Evolutionary conservation across 1,140 invertebrate species (phyloP).

Genomic region (Heliothis subflexa): DNA sequence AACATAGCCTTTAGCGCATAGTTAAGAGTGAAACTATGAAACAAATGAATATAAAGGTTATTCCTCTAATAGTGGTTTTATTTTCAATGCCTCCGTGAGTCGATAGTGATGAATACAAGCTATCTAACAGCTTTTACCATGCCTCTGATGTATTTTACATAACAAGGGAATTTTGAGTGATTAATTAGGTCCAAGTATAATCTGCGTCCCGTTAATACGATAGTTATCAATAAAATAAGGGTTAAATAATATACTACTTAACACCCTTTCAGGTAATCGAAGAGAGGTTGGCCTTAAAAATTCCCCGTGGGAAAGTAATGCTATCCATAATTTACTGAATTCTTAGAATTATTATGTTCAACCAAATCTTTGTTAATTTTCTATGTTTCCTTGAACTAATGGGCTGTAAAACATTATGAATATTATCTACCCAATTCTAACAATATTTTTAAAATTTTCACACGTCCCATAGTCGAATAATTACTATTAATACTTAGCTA

Average conservation of each 20-base stretch:
- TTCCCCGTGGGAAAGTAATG: background rate
- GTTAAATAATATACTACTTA: too few species aligned
- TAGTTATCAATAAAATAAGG: too few species aligned
- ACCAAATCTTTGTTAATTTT: background rate
- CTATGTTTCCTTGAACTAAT: background rate
- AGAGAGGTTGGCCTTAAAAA: background rate
- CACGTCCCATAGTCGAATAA: background rate
- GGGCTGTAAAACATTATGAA: too few species aligned
- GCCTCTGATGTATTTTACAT: background rate
- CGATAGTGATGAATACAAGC: too few species aligned
- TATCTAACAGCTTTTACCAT: too few species aligned
- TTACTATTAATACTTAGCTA: constrained; percentile 9
- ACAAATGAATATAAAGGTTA: constrained; percentile 85
- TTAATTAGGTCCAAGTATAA: too few species aligned
- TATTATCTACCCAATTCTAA: background rate
- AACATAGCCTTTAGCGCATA: constrained; percentile 75
- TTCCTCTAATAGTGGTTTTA: constrained; percentile 78
- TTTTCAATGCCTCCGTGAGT: constrained; percentile 44
- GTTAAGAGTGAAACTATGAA: constrained; percentile 79
- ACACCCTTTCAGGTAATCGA: too few species aligned
- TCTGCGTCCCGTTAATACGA: too few species aligned
- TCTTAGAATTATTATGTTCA: background rate
- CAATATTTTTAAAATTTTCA: background rate
- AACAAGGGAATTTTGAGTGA: too few species aligned
- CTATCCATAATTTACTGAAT: background rate